Evolutionary conservation across 2,888 invertebrate genomes (phyloP), one percentile per base, ranked within the genome.

Genomic region (Sussaba pulchella): DNA sequence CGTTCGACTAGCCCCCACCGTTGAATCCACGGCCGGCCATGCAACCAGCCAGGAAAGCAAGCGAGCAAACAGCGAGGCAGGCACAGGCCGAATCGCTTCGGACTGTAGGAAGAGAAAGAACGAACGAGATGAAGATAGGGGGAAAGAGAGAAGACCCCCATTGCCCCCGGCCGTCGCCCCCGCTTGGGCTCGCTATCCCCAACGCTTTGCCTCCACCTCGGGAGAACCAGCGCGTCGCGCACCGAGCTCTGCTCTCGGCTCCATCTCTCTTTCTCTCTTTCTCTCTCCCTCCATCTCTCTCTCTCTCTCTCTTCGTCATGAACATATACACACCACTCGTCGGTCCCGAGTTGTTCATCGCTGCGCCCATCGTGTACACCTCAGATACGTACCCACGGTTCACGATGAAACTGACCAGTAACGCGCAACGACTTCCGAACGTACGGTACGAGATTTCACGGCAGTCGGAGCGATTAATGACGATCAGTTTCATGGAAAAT

Each of bases 161-260:
- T 67, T 43, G 73, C 77, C 80, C 72, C 70, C 73, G 71, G 79
- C 82, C 75, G 72, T 61, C 75, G 70, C 54, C 66, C 50, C 59
- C 66, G 61, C 47, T 69, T 39, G 17, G 17, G 52, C 79, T 64
- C 73, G 47, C 72, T 76, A 47, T 77, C 70, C 52, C 73, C 57
- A 45, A 73, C 69, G 69, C 64, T 50, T 39, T 59, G 39, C 69
- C 64, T 77, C 52, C 36, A 66, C 71, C 75, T 41, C 36, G 17
- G 72, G 43, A 52, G 45, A 69, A 67, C 45, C 64, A 66, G 50
- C 66, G 59, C 66, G 19, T 50, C 45, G 14, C 50, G 26, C 17
- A 45, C 64, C 3, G 47, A n/a, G n/a, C n/a, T n/a, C n/a, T n/a
- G n/a, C n/a, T n/a, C n/a, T n/a, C n/a, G n/a, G n/a, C n/a, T n/a